Percentiles rank a stretch among this genome's conserved stretches.
These are phyloP conservation scores for Polydrusus tereticollis DNA, from an alignment of 2,888 invertebrate species.

Conservation along the genomic window DNA sequence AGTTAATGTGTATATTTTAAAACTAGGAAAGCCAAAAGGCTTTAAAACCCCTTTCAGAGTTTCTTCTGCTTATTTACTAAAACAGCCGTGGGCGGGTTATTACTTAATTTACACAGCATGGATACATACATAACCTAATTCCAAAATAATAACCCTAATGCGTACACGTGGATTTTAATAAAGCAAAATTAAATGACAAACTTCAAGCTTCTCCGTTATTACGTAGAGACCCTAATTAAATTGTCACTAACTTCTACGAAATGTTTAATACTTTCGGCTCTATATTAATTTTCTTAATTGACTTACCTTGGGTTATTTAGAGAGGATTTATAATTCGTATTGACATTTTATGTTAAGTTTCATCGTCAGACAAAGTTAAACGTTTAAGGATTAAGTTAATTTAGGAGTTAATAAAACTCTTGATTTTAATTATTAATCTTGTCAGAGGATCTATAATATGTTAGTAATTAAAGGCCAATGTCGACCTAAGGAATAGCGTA, in stretches of 20 bases:
- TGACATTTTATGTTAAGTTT: constrained; percentile 12
- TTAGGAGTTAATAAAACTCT: no score
- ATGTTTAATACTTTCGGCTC: constrained; percentile 19
- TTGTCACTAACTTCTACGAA: constrained; percentile 30
- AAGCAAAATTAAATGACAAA: constrained; percentile 17
- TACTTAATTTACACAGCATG: constrained; percentile 1
- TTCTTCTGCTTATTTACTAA: not conserved
- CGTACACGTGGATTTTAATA: constrained; percentile 19
- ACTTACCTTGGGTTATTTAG: constrained; percentile 24
- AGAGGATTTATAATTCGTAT: constrained; percentile 15
- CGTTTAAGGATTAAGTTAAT: not conserved
- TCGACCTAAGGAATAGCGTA: no score
- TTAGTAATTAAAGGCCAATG: no score
- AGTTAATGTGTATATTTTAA: no score
- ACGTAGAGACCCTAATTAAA: constrained; percentile 28
- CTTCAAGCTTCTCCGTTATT: constrained; percentile 24
- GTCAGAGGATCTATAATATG: no score
- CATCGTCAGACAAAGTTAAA: not conserved
- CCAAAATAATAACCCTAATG: constrained; percentile 18
- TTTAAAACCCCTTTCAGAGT: not conserved
- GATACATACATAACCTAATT: constrained; percentile 1
- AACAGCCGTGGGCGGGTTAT: not conserved
- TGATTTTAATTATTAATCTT: no score
- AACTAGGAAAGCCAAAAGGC: no score
- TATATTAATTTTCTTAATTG: constrained; percentile 21